phyloP scores from a whole-genome alignment of 2,797 vertebrate species.

The Peromyscus attwateri region DNA sequence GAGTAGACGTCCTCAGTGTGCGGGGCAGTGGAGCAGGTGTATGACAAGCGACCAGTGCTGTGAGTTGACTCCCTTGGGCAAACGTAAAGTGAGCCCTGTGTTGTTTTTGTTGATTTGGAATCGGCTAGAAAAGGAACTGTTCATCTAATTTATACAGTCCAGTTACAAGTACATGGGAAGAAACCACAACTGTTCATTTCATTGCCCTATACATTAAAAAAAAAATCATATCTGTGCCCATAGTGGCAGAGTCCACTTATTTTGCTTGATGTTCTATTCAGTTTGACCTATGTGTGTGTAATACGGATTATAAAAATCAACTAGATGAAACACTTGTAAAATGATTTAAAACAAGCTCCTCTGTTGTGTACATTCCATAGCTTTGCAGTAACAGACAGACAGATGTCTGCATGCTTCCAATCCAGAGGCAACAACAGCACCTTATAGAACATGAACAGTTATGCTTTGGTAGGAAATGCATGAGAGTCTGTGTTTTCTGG shows the following conservation, averaged over 20 bases:
- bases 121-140: not conserved
- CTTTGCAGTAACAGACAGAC: conserved; percentile 31
- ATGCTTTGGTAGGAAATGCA: not conserved
- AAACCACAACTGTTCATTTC: not conserved
- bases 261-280: conserved; percentile 45
- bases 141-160: not conserved
- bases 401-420: conserved; percentile 40
- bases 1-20: not conserved
- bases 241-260: not conserved
- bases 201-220: not conserved
- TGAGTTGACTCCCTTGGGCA: not conserved
- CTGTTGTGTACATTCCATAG: conserved; percentile 57
- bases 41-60: too few species aligned
- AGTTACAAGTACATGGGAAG: not conserved
- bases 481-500: conserved; percentile 36
- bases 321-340: conserved; percentile 45
- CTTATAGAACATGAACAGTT: conserved; percentile 36
- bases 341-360: conserved; percentile 49
- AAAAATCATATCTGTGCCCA: not conserved
- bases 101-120: not conserved
- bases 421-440: not conserved
- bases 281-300: not conserved
- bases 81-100: too few species aligned
- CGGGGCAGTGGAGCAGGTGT: not conserved
- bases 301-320: not conserved